phyloP scores from a whole-genome alignment of 2,888 invertebrate species.

The Chironomus tentans region DNA sequence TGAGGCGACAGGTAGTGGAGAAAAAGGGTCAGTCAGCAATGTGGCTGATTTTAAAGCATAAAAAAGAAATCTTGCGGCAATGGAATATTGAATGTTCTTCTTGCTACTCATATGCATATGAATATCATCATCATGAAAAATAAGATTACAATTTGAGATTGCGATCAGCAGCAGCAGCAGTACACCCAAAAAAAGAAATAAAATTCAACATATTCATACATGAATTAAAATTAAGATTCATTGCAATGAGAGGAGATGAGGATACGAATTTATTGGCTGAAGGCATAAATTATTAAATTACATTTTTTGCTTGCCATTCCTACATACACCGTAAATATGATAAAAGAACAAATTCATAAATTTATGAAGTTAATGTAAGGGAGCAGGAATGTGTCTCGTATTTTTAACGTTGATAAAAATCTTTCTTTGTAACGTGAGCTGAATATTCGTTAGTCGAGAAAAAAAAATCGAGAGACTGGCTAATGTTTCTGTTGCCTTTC shows the following conservation, averaged over 20 bases:
- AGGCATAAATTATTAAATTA: constrained; percentile 1
- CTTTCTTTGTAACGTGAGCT: constrained; percentile 4
- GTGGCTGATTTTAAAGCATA: not conserved
- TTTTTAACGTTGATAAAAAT: constrained; percentile 11
- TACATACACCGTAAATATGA: not conserved
- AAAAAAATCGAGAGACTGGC: not conserved
- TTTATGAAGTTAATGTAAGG: not conserved
- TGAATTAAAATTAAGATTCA: constrained; percentile 8
- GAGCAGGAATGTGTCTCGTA: constrained; percentile 18
- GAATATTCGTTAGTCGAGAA: not conserved
- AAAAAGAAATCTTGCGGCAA: not conserved
- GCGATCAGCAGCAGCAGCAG: not conserved
- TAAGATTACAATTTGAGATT: not conserved
- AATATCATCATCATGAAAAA: not conserved
- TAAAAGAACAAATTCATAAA: not conserved
- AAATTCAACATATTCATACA: not conserved
- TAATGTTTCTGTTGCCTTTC: not conserved
- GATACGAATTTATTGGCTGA: not conserved
- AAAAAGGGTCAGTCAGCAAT: not conserved
- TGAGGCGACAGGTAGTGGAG: not conserved
- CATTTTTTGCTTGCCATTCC: not conserved
- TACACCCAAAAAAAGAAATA: not conserved
- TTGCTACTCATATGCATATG: not conserved
- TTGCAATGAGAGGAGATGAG: not conserved
- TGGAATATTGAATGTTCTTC: not conserved